phyloP scores from a whole-genome alignment of 2,113 vertebrate species.

The Eulemur macaco region DNA sequence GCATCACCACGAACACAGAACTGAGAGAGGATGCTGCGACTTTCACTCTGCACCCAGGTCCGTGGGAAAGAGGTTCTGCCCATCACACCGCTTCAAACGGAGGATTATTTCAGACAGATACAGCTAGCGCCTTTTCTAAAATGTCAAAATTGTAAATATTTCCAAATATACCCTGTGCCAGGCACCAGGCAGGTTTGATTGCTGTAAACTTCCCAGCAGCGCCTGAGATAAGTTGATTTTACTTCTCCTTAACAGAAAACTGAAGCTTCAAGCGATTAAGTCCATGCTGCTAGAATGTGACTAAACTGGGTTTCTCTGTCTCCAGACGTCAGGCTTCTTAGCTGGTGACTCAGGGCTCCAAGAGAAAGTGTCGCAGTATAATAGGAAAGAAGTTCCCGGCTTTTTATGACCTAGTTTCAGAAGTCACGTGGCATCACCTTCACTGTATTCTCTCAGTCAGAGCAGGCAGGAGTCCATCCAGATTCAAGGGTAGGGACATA shows the following conservation, averaged over 20 bases:
- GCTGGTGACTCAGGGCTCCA: not conserved
- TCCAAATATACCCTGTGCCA: not conserved
- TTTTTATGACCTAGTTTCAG: not conserved
- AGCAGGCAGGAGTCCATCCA: not conserved
- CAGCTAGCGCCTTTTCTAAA: not conserved
- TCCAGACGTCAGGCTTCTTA: not conserved
- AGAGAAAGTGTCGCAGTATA: not conserved
- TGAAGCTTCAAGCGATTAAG: not conserved
- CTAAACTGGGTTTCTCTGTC: not conserved
- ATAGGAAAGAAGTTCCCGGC: not conserved
- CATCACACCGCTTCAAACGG: not conserved
- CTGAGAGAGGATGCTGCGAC: not conserved
- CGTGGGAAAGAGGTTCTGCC: not conserved
- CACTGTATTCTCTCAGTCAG: not conserved
- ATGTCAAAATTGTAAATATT: conserved; percentile 58
- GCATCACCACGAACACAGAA: not conserved
- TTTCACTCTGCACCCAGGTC: not conserved
- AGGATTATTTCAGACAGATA: not conserved
- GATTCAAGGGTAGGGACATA: not conserved
- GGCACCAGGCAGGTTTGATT: not conserved
- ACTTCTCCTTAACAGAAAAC: not conserved
- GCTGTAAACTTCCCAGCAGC: not conserved
- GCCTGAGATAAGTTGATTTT: not conserved
- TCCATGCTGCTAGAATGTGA: not conserved
- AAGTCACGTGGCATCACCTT: not conserved